Evolutionary conservation across 1,140 invertebrate genomes (phyloP).

Genomic region (Ectropis grisescens): DNA sequence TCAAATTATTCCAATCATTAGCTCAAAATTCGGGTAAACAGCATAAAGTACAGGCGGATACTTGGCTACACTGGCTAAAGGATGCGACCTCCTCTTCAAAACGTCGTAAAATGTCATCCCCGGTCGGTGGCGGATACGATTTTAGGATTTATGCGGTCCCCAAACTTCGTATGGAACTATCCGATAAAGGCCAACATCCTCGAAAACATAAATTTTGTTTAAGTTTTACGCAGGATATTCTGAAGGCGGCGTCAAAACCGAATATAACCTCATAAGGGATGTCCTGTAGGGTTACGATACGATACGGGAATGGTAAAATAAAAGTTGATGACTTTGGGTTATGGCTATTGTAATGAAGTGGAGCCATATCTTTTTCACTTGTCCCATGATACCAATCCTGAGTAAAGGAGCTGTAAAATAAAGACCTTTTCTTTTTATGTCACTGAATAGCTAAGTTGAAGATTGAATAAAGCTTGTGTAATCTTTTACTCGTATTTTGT

Average conservation of each 20-base stretch:
- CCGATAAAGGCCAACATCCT: conserved; percentile 15
- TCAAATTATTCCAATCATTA: too few relatives aligned
- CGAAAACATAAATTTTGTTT: conserved; percentile 17
- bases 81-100: conserved; percentile 11
- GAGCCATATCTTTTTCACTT: too few relatives aligned
- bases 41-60: conserved; percentile 3
- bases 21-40: neutral
- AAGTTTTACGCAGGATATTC: conserved; percentile 6
- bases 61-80: conserved; percentile 2
- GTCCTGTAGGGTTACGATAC: too few relatives aligned
- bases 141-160: conserved; percentile 15
- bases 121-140: conserved; percentile 7
- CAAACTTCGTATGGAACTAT: conserved; percentile 11
- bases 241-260: neutral
- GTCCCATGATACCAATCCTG: too few relatives aligned
- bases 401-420: too few relatives aligned
- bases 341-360: too few relatives aligned
- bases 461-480: too few relatives aligned
- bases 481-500: too few relatives aligned
- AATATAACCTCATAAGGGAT: neutral
- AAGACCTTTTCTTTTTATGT: too few relatives aligned
- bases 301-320: too few relatives aligned
- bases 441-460: too few relatives aligned
- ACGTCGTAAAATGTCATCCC: conserved; percentile 14
- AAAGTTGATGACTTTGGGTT: too few relatives aligned